These are phyloP conservation scores for Noctua janthina DNA, from an alignment of 2,888 invertebrate species.

Conservation along the genomic window DNA sequence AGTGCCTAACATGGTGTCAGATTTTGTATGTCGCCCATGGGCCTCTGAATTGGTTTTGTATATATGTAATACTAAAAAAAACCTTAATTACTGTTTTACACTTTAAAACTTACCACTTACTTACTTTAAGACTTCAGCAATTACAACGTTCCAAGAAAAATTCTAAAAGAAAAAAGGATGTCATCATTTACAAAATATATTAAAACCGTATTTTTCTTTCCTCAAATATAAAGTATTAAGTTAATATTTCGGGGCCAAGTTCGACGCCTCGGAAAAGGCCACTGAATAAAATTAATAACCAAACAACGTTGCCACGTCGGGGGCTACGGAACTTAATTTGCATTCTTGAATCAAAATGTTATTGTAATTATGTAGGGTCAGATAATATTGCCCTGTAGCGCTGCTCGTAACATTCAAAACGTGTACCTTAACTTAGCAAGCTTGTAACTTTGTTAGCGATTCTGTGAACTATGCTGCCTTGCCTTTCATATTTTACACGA, in stretches of 20 bases:
- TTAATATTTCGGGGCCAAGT: slow-evolving; percentile 61
- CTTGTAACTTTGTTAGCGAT: slow-evolving; percentile 40
- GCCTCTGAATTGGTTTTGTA: too few relatives aligned
- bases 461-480: slow-evolving; percentile 33
- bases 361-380: slow-evolving; percentile 77
- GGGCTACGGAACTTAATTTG: slow-evolving; percentile 73
- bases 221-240: slow-evolving; percentile 58
- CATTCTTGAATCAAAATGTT: slow-evolving; percentile 79
- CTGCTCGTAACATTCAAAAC: slow-evolving; percentile 48
- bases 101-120: not conserved
- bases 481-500: slow-evolving; percentile 43
- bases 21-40: too few relatives aligned
- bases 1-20: too few relatives aligned
- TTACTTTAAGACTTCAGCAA: slow-evolving; percentile 3
- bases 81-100: not conserved
- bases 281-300: slow-evolving; percentile 76
- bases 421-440: slow-evolving; percentile 41
- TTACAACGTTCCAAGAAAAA: slow-evolving; percentile 12
- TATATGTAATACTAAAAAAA: not conserved
- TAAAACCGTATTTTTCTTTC: slow-evolving; percentile 59
- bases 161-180: slow-evolving; percentile 23
- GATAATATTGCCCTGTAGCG: slow-evolving; percentile 64
- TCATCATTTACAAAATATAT: slow-evolving; percentile 57
- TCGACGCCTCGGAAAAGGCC: slow-evolving; percentile 62
- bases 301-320: slow-evolving; percentile 70